Conservation (phyloP, 2,888 invertebrate genomes). For the Andricus curvator region DNA sequence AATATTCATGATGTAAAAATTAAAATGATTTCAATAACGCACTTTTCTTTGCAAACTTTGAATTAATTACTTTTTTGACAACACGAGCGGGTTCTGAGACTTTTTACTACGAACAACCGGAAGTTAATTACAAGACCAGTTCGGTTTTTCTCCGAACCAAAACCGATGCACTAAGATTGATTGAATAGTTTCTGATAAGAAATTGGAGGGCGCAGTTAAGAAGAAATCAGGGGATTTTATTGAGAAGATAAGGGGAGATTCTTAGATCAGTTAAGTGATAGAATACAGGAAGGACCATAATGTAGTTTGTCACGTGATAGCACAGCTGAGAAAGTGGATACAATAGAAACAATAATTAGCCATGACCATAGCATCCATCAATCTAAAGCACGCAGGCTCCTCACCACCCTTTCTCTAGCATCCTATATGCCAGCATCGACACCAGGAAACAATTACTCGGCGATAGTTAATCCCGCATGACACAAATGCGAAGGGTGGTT, state of each 20-base stretch:
- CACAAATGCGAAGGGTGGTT: conserved; percentile 25
- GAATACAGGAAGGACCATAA: conserved; percentile 54
- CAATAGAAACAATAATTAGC: conserved; percentile 70
- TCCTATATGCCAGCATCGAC: conserved; percentile 47
- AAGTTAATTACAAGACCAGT: no score
- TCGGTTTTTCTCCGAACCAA: no score
- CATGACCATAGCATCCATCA: conserved; percentile 69
- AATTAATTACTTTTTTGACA: no score
- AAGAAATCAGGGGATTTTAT: neutral
- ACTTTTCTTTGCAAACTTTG: no score
- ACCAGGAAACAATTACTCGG: conserved; percentile 65
- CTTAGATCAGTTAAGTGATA: conserved; percentile 44
- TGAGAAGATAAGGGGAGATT: conserved; percentile 15
- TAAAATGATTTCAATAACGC: no score
- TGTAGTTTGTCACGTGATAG: conserved; percentile 61
- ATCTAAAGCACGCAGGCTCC: conserved; percentile 56
- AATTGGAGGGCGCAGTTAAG: neutral
- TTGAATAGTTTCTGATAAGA: neutral
- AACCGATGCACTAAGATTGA: neutral
- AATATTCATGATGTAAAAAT: no score
- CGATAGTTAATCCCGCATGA: conserved; percentile 57
- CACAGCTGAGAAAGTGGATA: conserved; percentile 64
- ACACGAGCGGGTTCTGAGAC: no score
- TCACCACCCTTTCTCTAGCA: conserved; percentile 49
- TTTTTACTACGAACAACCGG: no score